Base-by-base conservation (phyloP, 2,113 vertebrate species). In the Dasyornis broadbenti region DNA sequence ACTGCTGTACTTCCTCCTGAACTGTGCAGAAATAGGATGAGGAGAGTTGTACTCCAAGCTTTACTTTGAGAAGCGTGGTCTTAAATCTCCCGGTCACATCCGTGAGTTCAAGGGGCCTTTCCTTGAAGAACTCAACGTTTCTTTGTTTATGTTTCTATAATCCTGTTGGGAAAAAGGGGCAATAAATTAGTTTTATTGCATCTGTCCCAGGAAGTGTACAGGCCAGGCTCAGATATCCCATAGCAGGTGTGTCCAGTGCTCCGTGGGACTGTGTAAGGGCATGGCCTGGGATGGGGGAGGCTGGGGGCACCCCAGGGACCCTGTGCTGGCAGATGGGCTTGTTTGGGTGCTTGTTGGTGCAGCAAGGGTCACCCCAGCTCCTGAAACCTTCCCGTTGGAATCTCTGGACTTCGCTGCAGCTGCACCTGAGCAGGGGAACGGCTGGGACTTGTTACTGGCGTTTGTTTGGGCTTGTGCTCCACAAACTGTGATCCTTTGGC, bases 101-200 rank as follows among this genome's bases (percentile, higher is more conserved):
- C 17, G 0, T 15, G 39, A 83, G 83, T 82, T 86, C 73, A 91
- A 78, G 77, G 64, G 47, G 35, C 44, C 56, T 59, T 89, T 84
- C 65, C 78, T 60, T 79, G 65, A 78, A 78, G 86, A 78, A 68
- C 28, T 78, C 79, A 72, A 21, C 54, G 33, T 65, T 89, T 91
- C 91, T 83, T 88, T 90, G 70, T 94, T 96, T 88, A 61, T 82
- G 64, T 92, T 93, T 77, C 90, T 70, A 13, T 77, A 82, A 81
- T 73, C 72, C 80, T 81, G 39, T n/a, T 56, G 86, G 52, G 72
- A 44, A 33, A 92, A 86, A 37, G 39, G n/a, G 12, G 47, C 69
- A 60, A 52, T 92, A 70, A 70, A 52, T 66, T 42, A 64, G 15
- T 66, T 94, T 91, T 87, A 78, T 82, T 89, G 6, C 47, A 6